These are phyloP conservation scores for Thyatira batis DNA, from an alignment of 2,888 invertebrate genomes.

Conservation along the genomic window DNA sequence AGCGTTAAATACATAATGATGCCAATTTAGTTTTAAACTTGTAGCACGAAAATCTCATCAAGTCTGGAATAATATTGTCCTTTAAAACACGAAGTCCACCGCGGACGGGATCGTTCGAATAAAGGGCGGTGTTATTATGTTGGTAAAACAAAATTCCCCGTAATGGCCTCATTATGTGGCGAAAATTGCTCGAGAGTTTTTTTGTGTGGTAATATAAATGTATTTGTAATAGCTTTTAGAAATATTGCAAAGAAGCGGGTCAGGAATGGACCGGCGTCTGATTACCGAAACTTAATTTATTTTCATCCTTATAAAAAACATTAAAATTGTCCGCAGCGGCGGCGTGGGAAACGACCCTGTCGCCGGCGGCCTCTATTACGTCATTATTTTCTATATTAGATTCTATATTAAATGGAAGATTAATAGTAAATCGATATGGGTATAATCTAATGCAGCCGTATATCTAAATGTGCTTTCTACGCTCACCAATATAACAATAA, in stretches of 20 bases:
- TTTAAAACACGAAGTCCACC: conserved; percentile 75
- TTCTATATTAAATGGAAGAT: conserved; percentile 77
- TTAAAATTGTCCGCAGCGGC: conserved; percentile 71
- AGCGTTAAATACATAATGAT: conserved; percentile 74
- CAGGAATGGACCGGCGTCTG: conserved; percentile 74
- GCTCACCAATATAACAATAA: not conserved
- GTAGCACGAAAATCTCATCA: conserved; percentile 82
- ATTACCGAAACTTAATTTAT: conserved; percentile 81
- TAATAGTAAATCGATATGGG: conserved; percentile 78
- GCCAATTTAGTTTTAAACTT: conserved; percentile 75
- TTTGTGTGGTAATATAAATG: conserved; percentile 81
- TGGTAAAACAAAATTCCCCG: conserved; percentile 82
- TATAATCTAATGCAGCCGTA: conserved; percentile 47
- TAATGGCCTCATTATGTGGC: conserved; percentile 83
- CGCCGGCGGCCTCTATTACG: conserved; percentile 80
- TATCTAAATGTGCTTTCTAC: conserved; percentile 34
- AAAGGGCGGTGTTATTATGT: conserved; percentile 81
- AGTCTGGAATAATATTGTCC: conserved; percentile 77
- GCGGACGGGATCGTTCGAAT: conserved; percentile 70
- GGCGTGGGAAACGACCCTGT: conserved; percentile 81
- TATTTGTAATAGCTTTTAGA: conserved; percentile 83
- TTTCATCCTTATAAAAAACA: conserved; percentile 71
- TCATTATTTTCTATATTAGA: conserved; percentile 82
- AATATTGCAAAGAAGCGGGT: conserved; percentile 79
- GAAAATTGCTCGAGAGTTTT: conserved; percentile 81